Evolutionary conservation across 1,140 invertebrate genomes (phyloP), one percentile per base, ranked within the genome.

Genomic region (Ruditapes philippinarum): DNA sequence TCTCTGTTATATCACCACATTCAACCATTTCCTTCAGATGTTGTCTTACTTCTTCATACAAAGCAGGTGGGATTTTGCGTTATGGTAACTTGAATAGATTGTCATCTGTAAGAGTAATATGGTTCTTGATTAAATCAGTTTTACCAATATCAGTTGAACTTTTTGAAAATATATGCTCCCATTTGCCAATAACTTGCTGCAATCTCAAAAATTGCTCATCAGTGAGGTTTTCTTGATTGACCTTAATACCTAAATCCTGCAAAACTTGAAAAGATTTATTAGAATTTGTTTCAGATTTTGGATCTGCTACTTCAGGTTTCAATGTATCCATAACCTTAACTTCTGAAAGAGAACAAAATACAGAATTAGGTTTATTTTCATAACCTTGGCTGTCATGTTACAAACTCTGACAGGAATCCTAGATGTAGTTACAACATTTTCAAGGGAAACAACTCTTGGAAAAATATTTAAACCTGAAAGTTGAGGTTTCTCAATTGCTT

Each of bases 371-470:
- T 22, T 60, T 14, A 62, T 65, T n/a, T 7, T 40, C 5, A 82
- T 40, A 36, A 45, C 14, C 14, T 22, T 33, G 17, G 80, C 51
- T 45, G 54, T 40, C n/a, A 82, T 40, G 36, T 82, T 65, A 57
- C 80, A 82, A n/a, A 82, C 54, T 42, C 60, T 51, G 36, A 62
- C 80, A 65, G 81, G 81, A 31, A 83, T 70, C 22, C 28, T 65
- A 5, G 80, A 12, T 40, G 42, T 45, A 49, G 38, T 45, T 31
- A 60, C 28, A 5, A 17, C 22, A 25, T 40, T 22, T 49, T 68
- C 22, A 25, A 83, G 22, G 4, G 33, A 28, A 4, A 83, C 81
- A 22, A 83, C 36, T 42, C 62, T 62, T 36, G 57, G 81, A 68
- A 25, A 83, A 38, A 83, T 31, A 45, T n/a, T 68, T 22, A 83